A percentile compares a stretch with the other conserved stretches of the same genome.
These are phyloP conservation scores for Drosophila prosaltans DNA, from an alignment of 1,140 invertebrate genomes.

Conservation along the genomic window DNA sequence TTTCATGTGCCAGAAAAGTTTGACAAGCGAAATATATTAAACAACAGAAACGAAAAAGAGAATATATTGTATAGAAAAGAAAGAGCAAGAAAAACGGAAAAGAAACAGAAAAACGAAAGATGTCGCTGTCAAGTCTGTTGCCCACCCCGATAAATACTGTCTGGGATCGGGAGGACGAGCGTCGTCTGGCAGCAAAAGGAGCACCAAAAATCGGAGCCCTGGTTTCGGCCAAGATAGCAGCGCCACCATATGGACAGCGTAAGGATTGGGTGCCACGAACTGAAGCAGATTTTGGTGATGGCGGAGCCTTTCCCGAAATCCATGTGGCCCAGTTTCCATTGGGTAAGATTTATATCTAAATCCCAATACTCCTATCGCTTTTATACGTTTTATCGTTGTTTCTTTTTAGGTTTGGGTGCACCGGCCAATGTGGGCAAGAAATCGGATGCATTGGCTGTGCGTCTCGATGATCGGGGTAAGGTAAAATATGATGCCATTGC, in stretches of 20 bases:
- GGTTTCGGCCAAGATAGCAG: constrained; percentile 92
- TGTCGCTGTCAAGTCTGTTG: constrained; percentile 87
- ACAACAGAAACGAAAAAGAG: neutral
- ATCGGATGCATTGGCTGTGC: constrained; percentile 96
- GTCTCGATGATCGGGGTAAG: constrained; percentile 96
- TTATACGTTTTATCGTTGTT: neutral
- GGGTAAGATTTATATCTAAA: constrained; percentile 83
- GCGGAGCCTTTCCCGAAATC: constrained; percentile 99
- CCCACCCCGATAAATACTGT: constrained; percentile 92
- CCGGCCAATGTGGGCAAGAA: constrained; percentile 87
- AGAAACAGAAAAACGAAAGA: constrained; percentile 22
- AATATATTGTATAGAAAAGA: neutral
- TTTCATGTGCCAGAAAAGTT: constrained; percentile 4
- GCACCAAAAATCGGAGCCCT: constrained; percentile 87
- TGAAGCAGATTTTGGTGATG: constrained; percentile 95
- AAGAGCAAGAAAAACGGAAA: neutral
- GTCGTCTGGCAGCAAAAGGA: constrained; percentile 85
- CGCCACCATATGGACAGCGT: constrained; percentile 98
- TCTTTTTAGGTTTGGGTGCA: constrained; percentile 88
- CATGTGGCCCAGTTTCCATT: constrained; percentile 98
- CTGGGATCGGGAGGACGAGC: constrained; percentile 95
- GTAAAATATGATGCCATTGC: constrained; percentile 99
- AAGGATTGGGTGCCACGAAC: constrained; percentile 96
- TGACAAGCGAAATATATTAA: neutral
- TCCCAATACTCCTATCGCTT: neutral